These are phyloP conservation scores for Pachyseris speciosa DNA, from an alignment of 64 coral and sea anemone genomes.

Conservation along the genomic window DNA sequence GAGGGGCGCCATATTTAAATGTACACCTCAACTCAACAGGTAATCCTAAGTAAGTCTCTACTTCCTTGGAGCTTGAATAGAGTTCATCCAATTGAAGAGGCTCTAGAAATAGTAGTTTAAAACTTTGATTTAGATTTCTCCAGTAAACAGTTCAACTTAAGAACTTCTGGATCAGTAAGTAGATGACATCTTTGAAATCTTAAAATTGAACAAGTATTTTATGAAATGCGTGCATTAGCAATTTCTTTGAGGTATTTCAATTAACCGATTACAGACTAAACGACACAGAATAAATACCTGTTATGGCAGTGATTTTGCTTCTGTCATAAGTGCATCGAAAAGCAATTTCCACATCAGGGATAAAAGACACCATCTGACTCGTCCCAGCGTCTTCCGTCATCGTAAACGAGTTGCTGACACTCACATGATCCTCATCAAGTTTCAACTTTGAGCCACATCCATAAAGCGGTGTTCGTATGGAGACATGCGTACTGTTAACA, in stretches of 20 bases:
- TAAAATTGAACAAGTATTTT: too few species aligned
- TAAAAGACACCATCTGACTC: background rate
- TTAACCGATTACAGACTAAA: too few species aligned
- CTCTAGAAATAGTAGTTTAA: background rate
- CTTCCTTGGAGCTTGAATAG: background rate
- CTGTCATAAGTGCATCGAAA: conserved; percentile 17
- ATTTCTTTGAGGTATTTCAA: too few species aligned
- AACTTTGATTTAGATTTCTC: too few species aligned
- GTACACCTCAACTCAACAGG: conserved; percentile 14
- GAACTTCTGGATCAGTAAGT: too few species aligned
- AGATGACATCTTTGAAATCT: too few species aligned
- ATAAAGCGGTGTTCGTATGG: conserved; percentile 19
- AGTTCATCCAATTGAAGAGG: conserved; percentile 15
- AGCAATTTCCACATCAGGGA: background rate
- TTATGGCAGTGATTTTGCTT: background rate
- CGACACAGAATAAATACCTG: background rate
- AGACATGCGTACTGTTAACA: conserved; percentile 9
- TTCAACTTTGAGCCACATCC: conserved; percentile 26
- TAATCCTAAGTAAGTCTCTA: background rate
- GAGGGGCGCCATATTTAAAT: conserved; percentile 22
- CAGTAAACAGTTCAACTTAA: too few species aligned
- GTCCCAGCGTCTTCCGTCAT: background rate
- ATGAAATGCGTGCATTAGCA: too few species aligned
- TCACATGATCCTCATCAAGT: background rate
- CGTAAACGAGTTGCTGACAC: background rate